Base-by-base conservation (phyloP, 2,113 vertebrate genomes). In the Orycteropus afer region DNA sequence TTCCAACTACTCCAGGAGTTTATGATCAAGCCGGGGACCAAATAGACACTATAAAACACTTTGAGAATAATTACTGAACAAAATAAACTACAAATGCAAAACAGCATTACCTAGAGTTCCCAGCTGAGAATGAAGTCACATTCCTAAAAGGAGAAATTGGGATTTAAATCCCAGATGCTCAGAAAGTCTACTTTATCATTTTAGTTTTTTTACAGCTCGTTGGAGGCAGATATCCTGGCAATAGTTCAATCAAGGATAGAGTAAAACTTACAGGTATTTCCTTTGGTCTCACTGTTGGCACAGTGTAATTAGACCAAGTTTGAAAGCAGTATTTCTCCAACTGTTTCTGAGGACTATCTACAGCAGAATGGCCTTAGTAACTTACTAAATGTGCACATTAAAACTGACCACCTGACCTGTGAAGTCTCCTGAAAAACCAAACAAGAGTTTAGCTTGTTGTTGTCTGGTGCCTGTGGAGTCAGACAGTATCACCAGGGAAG, bases 31-130 rank as follows among this genome's bases (percentile, higher is more conserved):
- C 65, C 79, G 80, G 27, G n/a, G 37, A 95, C 55, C 69, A 95
- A 77, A 88, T 17, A 47, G 22, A 90, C 15, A 45, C 55, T 53
- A 59, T 93, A 94, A 97, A 96, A 83, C 42, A 85, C 78, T 67
- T 82, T 67, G 77, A 59, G 74, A 93, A 86, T 96, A 95, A 96
- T 95, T 91, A 96, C 92, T n/a, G 73, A 97, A 90, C 65, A 91
- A 93, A 91, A 91, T 93, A 94, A 97, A 81, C 73, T 94, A 59
- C 47, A 95, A 95, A 95, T 87, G 83, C 90, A 93, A 94, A 97
- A 79, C 67, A 92, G 42, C 73, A 34, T 76, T 69, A 65, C 80
- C 83, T 86, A 45, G 89, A 10, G 80, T 79, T 95, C 81, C 67
- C 81, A 90, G 89, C 90, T 91, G 79, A 96, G 55, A 92, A 11